Base-by-base conservation (phyloP, 2,888 invertebrate species). In the Sinotaia quadrata region DNA sequence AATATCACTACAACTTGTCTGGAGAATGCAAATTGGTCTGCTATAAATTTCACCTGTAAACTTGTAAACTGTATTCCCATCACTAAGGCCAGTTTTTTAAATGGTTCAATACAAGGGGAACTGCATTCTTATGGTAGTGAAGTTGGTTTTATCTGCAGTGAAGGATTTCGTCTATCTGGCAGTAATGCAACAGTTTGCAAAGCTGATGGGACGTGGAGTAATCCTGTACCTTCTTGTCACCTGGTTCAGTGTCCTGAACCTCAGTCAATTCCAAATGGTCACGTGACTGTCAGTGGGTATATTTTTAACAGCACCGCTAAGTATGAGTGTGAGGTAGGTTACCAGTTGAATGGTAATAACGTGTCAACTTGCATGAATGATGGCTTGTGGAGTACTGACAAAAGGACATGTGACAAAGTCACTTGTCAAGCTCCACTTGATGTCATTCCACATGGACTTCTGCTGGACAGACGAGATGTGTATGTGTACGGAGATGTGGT, bases 181-280 rank as follows among this genome's bases (percentile, higher is more conserved):
- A 57, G 65, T 7, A n/a, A 51, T 10, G 56, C 65, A 27, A 70
- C 72, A 2, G 59, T 60, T 10, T 84, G 84, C 67, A 66, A 61
- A 21, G 71, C 72, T 15, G 74, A 77, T 24, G 75, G 74, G 10
- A 12, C 41, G n/a, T 84, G 84, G 84, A 79, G 74, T 54, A 79
- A 75, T 7, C 65, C 63, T 5, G 51, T 72, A n/a, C 84, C 87
- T 3, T 65, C 62, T 1, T 86, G 87, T 67, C 67, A 70, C 34
- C 65, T 76, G 24, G 77, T 84, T 0, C 74, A 78, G 4, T 88
- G 88, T 71, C 74, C 77, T 49, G 65, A 57, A 7, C 85, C 85
- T n/a, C 24, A 3, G n/a, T 5, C 47, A 4, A 29, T 71, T n/a
- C 12, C 5, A 4, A 54, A 73, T 51, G 77, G 79, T n/a, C 24